Base-by-base conservation (phyloP, 1,140 invertebrate species). In the Frieseomelitta varia region DNA sequence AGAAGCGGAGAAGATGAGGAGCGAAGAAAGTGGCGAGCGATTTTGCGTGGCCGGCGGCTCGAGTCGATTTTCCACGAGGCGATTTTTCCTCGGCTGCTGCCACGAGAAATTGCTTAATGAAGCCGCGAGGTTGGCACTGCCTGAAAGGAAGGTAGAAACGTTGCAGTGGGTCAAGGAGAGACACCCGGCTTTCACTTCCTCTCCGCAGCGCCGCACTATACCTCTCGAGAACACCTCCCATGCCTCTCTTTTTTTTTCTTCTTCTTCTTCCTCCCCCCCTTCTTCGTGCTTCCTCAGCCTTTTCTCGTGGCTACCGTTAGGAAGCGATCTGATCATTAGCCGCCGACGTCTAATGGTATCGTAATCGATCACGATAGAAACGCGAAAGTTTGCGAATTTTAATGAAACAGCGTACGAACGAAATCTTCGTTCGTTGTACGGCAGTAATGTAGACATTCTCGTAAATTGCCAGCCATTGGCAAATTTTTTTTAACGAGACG, bases 111-210 rank as follows among this genome's bases (percentile, higher is more conserved):
- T 94, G 94, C 94, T 94, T 94, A 94, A 95, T 94, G 93, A 95
- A 95, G 91, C 92, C 92, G 92, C 80, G 83, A 79, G 77, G 85
- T 87, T 90, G 90, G 91, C 90, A 88, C 89, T 91, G 92, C 91
- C 92, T 94, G 93, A 94, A 94, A 94, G 93, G 93, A 95, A 95
- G 94, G 93, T 94, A 94, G 93, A 94, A 94, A 94, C 93, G 91
- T 94, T 94, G 93, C 93, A 95, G 93, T 94, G 94, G 94, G 93
- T 94, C 94, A 94, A 95, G 94, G 94, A 94, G 94, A 94, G 94
- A 94, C 93, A 88, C 87, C 87, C 90, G 91, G 93, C 94, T 95
- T 95, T 95, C 94, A 95, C 94, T 94, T 94, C 94, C 94, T 95
- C 94, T 94, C 91, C 89, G 90, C 90, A 91, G 61, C 77, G 76